phyloP scores from a whole-genome alignment of 2,113 vertebrate species.

The Tympanuchus pallidicinctus region DNA sequence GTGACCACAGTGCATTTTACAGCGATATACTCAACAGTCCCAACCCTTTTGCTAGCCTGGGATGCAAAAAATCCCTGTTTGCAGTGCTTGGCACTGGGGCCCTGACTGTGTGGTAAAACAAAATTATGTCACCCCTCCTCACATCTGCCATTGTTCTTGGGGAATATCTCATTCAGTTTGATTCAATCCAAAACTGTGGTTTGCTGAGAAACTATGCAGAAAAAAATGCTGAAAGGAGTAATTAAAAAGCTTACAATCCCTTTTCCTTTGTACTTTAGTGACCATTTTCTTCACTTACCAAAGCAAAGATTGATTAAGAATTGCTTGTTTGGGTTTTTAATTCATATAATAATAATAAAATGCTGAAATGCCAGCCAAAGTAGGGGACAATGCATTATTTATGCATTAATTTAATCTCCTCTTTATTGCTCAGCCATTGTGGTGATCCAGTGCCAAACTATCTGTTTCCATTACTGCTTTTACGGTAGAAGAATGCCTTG shows the following conservation, averaged over 20 bases:
- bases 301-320: not conserved
- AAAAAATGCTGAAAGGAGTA: not conserved
- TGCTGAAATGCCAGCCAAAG: not conserved
- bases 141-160: conserved; percentile 20
- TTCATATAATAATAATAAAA: not conserved
- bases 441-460: not conserved
- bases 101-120: not conserved
- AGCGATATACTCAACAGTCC: not conserved
- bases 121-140: conserved; percentile 6
- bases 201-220: not conserved
- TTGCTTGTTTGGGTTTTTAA: not conserved
- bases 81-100: not conserved
- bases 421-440: not conserved
- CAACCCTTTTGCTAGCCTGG: not conserved
- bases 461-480: not conserved
- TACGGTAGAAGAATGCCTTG: not conserved
- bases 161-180: not conserved
- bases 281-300: not conserved
- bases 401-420: not conserved
- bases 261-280: not conserved
- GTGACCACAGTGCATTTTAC: not conserved
- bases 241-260: not conserved
- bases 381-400: not conserved
- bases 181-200: not conserved
- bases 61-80: not conserved